Evolutionary conservation across 2,888 invertebrate species (phyloP).

Genomic region (Bimastos eiseni): DNA sequence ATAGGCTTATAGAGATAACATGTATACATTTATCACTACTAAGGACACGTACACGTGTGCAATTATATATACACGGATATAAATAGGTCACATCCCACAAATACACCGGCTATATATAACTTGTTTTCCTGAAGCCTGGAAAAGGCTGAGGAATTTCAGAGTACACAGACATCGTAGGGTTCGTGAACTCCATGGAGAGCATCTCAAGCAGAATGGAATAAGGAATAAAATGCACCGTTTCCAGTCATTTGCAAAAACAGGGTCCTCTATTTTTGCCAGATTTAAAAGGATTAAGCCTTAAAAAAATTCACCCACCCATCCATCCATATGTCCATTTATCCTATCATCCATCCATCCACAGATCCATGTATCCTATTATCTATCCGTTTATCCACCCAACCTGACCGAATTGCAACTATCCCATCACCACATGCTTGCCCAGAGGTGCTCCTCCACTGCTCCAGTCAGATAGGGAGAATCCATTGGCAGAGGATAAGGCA

Average conservation of each 20-base stretch:
- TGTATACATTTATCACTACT: not conserved
- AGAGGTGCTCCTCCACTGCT: too few relatives aligned
- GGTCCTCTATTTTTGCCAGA: not conserved
- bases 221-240: not conserved
- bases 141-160: not conserved
- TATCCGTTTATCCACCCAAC: too few relatives aligned
- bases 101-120: not conserved
- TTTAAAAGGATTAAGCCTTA: not conserved
- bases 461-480: too few relatives aligned
- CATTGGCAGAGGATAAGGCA: too few relatives aligned
- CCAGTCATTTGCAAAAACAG: not conserved
- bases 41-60: not conserved
- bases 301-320: too few relatives aligned
- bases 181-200: not conserved
- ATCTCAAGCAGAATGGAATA: not conserved
- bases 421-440: too few relatives aligned
- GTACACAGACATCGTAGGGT: not conserved
- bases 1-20: not conserved
- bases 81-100: not conserved
- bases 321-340: too few relatives aligned
- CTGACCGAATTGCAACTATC: too few relatives aligned
- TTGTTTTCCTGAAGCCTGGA: constrained; percentile 13
- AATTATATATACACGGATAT: not conserved
- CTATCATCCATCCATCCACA: too few relatives aligned
- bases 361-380: too few relatives aligned